phyloP scores from a whole-genome alignment of 1,140 invertebrate genomes.

The Apolygus lucorum region DNA sequence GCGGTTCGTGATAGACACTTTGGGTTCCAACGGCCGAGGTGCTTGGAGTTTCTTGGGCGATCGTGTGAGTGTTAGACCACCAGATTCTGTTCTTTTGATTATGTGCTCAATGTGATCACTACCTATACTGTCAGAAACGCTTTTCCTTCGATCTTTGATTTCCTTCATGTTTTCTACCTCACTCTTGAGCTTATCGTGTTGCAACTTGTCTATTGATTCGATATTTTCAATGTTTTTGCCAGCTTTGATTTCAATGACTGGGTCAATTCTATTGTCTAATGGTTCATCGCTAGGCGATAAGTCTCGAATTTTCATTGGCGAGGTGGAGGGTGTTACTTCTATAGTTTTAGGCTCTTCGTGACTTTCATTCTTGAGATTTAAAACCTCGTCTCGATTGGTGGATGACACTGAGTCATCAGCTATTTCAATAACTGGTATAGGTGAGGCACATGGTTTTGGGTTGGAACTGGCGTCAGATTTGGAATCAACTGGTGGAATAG shows the following conservation, averaged over 20 bases:
- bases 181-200: background rate
- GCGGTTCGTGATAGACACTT: background rate
- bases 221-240: background rate
- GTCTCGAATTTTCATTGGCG: background rate
- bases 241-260: background rate
- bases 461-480: background rate
- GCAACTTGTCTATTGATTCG: background rate
- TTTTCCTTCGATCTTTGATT: background rate
- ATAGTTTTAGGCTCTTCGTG: background rate
- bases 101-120: too few relatives aligned
- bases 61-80: background rate
- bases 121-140: background rate
- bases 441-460: too few relatives aligned
- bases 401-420: too few relatives aligned
- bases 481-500: background rate
- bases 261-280: background rate
- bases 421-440: background rate
- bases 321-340: slow-evolving; percentile 23
- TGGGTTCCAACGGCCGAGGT: background rate
- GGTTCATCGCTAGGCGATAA: background rate
- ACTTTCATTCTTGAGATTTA: too few relatives aligned
- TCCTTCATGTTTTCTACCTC: slow-evolving; percentile 2
- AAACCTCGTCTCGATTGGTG: background rate
- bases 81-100: too few relatives aligned
- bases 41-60: background rate